Evolutionary conservation across 2,113 vertebrate species (phyloP), one percentile per base, ranked within the genome.

Genomic region (Hystrix brachyura): DNA sequence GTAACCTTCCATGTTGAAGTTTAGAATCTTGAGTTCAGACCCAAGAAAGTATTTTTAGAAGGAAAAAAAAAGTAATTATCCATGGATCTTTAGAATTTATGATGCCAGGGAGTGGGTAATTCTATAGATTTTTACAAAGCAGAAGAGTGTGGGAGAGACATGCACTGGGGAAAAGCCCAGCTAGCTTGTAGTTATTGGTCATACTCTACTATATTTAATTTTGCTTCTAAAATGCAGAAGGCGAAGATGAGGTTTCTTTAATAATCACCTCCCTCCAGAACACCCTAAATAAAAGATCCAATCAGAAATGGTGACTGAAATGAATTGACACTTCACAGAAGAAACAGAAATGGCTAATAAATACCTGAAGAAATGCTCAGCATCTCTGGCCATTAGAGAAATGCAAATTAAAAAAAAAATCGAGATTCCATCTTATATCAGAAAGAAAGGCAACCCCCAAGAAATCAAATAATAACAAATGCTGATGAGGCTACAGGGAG

Each of bases 11-110:
- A 48, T 8, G 14, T 64, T 87, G 67, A 29, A 64, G 69, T 83
- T 97, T 65, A 74, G 64, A 91, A 89, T 57, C 64, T 91, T 74
- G 21, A 80, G 27, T n/a, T 84, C 7, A 69, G 32, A 74, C 19
- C 59, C 57, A 95, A 14, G 46, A 91, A 72, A 69, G 13, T 0
- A 34, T 55, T 90, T 93, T 62, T 43, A 34, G 90, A 85, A 76
- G 14, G 17, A 57, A 84, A n/a, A 38, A 55, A 1, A 1, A 43
- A 59, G 17, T 10, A 84, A 71, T 82, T 55, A n/a, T 32, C 29
- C 6, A 43, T 43, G 6, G 15, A 51, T 91, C 80, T 94, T 18
- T 4, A 64, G 60, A 67, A 51, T 67, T 34, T 43, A 7, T 89
- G 38, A 65, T 21, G 18, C 46, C 51, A 72, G 0, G 18, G 5